Evolutionary conservation across 1,140 invertebrate genomes (phyloP), one percentile per base, ranked within the genome.

Genomic region (Calliphora vicina): DNA sequence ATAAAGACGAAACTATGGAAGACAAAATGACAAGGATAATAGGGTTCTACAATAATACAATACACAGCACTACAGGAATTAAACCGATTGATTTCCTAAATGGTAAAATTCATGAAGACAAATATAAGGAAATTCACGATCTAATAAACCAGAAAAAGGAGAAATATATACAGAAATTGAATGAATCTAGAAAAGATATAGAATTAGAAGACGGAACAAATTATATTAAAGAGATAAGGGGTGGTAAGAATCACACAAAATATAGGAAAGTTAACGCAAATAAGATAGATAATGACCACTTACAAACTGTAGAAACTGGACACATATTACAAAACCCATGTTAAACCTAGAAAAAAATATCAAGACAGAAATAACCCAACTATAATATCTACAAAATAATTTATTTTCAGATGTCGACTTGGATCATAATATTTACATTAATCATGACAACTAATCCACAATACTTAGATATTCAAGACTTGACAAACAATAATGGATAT

Each of bases 21-120:
- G 74, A 78, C 3, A 81, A 71, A 81, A 81, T 81, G 27, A 6
- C 29, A 25, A 67, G 80, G n/a, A 71, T 81, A 57, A 29, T 81
- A 26, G 45, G 43, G 6, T 61, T 29, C 25, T 81, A 67, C 25
- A 81, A 81, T 26, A 61, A 78, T 25, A 78, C 74, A n/a, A 78
- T 78, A n/a, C 74, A 78, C 35, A 72, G 71, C 26, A 43, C 74
- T 8, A 78, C 74, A 15, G 23, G 23, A n/a, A 42, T 43, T 10
- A 78, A 78, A 43, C n/a, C 74, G 8, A 76, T 35, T 0, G 74
- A 35, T 20, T 76, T 76, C 26, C 5, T 76, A 13, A 76, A 76
- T 15, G 74, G 74, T 10, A 78, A 78, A 78, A 20, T 78, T 5
- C 35, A 78, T 25, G 74, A 78, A 42, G n/a, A 78, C n/a, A 78